Evolutionary conservation across 2,797 vertebrate species (phyloP).

Genomic region (Tragopan temminckii): DNA sequence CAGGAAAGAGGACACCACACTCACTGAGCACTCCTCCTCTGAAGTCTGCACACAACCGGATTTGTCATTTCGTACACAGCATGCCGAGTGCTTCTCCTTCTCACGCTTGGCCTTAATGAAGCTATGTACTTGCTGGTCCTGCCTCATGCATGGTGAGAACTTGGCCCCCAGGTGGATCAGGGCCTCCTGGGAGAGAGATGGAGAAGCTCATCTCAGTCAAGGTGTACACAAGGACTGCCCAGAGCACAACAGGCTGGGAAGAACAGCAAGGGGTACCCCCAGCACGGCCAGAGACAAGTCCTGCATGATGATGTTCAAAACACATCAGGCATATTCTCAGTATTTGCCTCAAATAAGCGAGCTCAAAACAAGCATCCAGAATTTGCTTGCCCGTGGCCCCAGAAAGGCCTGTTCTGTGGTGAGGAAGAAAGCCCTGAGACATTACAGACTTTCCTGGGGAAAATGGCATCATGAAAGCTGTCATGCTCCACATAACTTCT

Average conservation of each 20-base stretch:
- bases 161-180: slow-evolving; percentile 99
- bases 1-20: slow-evolving; percentile 19
- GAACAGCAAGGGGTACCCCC: rapidly evolving
- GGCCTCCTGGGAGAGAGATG: slow-evolving; percentile 85
- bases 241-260: background rate
- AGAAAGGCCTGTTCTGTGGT: background rate
- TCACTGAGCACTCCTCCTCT: slow-evolving; percentile 95
- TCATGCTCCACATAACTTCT: background rate
- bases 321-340: background rate
- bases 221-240: background rate
- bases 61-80: slow-evolving; percentile 96
- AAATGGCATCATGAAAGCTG: background rate
- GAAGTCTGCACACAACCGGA: slow-evolving; percentile 96
- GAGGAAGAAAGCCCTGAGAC: background rate
- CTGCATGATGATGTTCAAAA: background rate
- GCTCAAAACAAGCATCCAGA: background rate
- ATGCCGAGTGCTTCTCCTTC: slow-evolving; percentile 91
- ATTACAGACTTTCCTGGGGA: background rate
- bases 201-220: background rate
- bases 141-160: slow-evolving; percentile 97
- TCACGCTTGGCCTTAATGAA: slow-evolving; percentile 89
- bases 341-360: background rate
- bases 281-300: background rate
- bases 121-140: slow-evolving; percentile 92
- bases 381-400: background rate